Evolutionary conservation across 2,797 vertebrate genomes (phyloP), one percentile per base, ranked within the genome.

Genomic region (Telmatherina bonti): DNA sequence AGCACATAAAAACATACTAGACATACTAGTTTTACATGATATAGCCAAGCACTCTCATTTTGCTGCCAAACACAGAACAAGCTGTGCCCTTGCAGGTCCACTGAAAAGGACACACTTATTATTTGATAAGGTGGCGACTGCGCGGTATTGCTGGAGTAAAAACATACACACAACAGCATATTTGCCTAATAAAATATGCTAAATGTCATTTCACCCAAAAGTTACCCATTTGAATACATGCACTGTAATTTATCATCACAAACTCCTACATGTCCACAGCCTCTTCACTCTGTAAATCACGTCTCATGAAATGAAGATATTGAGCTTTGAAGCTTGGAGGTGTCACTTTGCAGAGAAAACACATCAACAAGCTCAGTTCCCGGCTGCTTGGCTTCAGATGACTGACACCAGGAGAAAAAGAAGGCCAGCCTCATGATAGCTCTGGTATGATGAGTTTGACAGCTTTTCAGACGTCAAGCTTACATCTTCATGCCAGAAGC

Each of bases 341-440:
- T 81, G 76, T 83, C 36, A 18, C 74, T 67, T 86, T 75, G 56
- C 76, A 74, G 72, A 64, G 9, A 61, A 36, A 38, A 4, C 22
- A 24, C 30, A 70, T 78, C 72, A 59, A 67, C 74, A 70, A 67
- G 76, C 79, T 72, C 29, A 79, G 85, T 83, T 89, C 79, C 56
- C 86, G 91, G 89, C 88, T 91, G 90, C 82, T 88, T 0, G 11
- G 43, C 29, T 76, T 70, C 62, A 45, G 59, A 55, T 76, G 58
- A 78, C 76, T 69, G 75, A 82, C 53, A 75, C 61, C 33, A 55
- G 11, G 62, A 64, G 20, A 65, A 55, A 61, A 30, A 52, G 45
- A 67, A 29, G 29, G 13, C 12, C 36, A 47, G 54, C 61, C 62
- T 68, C 65, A 77, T 59, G 69, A 33, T 29, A 29, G 27, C 52